These are phyloP conservation scores for Pantherophis guttatus DNA, from an alignment of 2,113 vertebrate genomes.

Conservation along the genomic window DNA sequence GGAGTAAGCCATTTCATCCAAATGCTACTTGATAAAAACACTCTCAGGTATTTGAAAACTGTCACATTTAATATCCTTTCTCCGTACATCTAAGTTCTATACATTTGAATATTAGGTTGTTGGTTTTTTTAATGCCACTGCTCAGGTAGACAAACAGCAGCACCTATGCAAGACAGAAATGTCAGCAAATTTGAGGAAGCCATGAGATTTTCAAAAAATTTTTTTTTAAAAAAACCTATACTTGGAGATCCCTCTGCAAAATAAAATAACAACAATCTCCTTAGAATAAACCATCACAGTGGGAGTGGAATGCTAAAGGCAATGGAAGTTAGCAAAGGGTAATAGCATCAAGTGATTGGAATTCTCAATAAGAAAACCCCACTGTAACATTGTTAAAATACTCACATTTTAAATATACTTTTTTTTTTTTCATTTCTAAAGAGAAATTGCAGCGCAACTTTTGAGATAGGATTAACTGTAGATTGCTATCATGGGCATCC, in stretches of 20 bases:
- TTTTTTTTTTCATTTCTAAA: not conserved
- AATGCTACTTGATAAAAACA: not conserved
- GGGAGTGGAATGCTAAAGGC: not conserved
- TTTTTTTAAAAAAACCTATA: not conserved
- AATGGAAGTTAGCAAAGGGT: not conserved
- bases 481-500: not conserved
- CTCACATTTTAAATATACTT: not conserved
- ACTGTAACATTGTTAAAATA: not conserved
- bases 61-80: not conserved
- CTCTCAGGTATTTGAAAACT: slow-evolving; percentile 7
- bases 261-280: not conserved
- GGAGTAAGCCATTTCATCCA: slow-evolving; percentile 8
- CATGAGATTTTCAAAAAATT: too few relatives aligned
- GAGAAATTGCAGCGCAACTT: not conserved
- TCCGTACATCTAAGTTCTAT: not conserved
- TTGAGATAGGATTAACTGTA: not conserved
- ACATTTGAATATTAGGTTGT: too few relatives aligned
- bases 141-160: not conserved
- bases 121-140: not conserved
- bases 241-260: not conserved
- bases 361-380: not conserved
- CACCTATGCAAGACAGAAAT: not conserved
- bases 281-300: not conserved
- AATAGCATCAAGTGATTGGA: not conserved
- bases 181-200: not conserved